phyloP scores from a whole-genome alignment of 2,113 vertebrate species.

The Gopherus flavomarginatus region DNA sequence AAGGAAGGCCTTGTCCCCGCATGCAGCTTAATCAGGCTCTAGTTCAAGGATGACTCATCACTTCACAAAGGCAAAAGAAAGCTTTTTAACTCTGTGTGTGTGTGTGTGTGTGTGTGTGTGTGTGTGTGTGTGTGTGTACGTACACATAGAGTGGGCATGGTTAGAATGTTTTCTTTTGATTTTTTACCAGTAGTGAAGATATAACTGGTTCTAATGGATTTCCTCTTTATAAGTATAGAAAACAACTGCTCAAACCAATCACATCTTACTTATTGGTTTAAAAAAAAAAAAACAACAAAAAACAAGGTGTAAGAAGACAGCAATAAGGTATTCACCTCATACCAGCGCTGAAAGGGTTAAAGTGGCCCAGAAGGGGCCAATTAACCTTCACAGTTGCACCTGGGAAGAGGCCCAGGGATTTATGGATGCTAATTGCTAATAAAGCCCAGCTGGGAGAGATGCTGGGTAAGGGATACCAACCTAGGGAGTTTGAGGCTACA shows the following conservation, averaged over 20 bases:
- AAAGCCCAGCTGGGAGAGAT: not conserved
- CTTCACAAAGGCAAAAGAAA: not conserved
- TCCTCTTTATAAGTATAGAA: not conserved
- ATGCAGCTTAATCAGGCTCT: not conserved
- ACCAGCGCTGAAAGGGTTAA: not conserved
- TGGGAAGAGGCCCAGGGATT: not conserved
- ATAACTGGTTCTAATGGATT: not conserved
- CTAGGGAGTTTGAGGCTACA: not conserved
- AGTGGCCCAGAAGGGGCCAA: not conserved
- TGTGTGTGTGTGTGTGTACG: not conserved
- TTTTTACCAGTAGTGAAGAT: not conserved
- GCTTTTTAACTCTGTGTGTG: not conserved
- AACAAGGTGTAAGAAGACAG: no score
- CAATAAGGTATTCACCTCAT: not conserved
- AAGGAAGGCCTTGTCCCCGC: not conserved
- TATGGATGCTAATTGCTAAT: not conserved
- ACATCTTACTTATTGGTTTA: no score
- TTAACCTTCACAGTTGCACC: not conserved
- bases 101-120: not conserved
- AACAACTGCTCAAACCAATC: not conserved
- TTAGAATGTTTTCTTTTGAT: not conserved
- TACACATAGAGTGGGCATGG: not conserved
- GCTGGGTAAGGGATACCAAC: not conserved
- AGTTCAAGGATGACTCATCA: not conserved
- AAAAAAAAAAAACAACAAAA: no score